These are phyloP conservation scores for Urophycis tenuis DNA, from an alignment of 2,797 vertebrate genomes.

Conservation along the genomic window DNA sequence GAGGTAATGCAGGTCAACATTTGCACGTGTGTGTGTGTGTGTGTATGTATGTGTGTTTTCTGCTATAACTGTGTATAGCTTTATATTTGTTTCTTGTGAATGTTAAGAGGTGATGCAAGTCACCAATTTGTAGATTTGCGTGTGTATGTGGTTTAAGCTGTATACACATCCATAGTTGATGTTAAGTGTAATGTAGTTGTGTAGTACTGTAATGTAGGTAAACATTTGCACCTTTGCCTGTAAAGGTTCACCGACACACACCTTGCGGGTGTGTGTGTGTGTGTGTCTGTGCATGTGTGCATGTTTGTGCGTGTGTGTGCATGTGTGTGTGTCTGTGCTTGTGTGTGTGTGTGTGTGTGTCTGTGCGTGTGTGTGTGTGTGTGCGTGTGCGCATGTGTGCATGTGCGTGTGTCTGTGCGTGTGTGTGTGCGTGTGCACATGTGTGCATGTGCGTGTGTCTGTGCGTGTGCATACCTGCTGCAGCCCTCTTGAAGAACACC, in stretches of 20 bases:
- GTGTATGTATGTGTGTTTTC: neutral
- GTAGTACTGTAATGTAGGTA: too few species aligned
- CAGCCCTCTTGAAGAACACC: constrained; percentile 94
- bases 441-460: constrained; percentile 2
- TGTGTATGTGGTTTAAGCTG: too few species aligned
- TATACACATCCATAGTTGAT: too few species aligned
- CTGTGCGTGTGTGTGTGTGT: neutral
- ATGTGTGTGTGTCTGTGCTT: too few species aligned
- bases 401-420: neutral
- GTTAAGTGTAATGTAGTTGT: too few species aligned
- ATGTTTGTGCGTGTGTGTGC: neutral
- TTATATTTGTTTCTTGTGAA: too few species aligned
- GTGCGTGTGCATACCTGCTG: constrained; percentile 75
- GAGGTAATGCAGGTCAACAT: neutral
- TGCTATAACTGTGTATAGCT: too few species aligned
- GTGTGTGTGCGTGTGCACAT: constrained; percentile 3
- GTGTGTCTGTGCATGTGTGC: neutral
- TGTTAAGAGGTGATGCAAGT: too few species aligned
- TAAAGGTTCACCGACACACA: too few species aligned
- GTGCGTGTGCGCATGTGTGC: constrained; percentile 14
- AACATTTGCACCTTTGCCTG: too few species aligned
- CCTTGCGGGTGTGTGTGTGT: constrained; percentile 2
- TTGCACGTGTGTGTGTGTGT: neutral
- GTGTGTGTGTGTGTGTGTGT: neutral
- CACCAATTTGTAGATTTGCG: too few species aligned